Evolutionary conservation across 2,113 vertebrate species (phyloP), one percentile per base, ranked within the genome.

Genomic region (Sphaerodactylus townsendi): DNA sequence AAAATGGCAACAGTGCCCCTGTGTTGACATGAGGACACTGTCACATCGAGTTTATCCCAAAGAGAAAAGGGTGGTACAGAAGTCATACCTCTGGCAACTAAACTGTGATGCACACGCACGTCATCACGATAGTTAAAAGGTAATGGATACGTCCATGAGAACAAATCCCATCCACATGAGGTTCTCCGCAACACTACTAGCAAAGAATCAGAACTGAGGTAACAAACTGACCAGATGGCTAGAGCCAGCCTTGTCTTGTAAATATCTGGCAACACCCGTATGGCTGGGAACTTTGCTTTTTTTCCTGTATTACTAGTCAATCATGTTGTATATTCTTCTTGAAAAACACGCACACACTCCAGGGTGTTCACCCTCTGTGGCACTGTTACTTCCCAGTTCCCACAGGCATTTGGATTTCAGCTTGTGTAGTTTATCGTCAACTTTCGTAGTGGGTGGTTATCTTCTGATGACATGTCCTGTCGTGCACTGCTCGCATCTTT

Each of bases 401-500:
- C 0, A 0, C 5, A 84, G 59, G 75, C 75, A 65, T 64, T 56
- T 65, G 68, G 87, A 79, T 66, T 86, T 69, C 39, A 85, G 25
- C 39, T 53, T 83, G 19, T 88, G 77, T 70, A n/a, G 77, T 84
- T 50, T 53, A 74, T 75, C 86, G 0, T 78, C 70, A 82, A 33
- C 68, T 84, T 71, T 80, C 68, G 64, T 35, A 87, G 72, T 35
- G n/a, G 30, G 77, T 83, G 74, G 84, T 50, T 91, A 85, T 74
- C 77, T 81, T 77, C 48, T 15, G 56, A 81, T 15, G 8, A 74
- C 82, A 88, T 82, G 73, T 35, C 79, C 23, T 81, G 64, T 66
- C 3, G 3, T 48, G 0, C 28, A 70, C 1, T 25, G 1, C 37
- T 86, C 23, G 25, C 59, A 64, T 75, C 33, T 59, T 50, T 35